Evolutionary conservation across 2,888 invertebrate genomes (phyloP).

Genomic region (Ophion obscuratus): DNA sequence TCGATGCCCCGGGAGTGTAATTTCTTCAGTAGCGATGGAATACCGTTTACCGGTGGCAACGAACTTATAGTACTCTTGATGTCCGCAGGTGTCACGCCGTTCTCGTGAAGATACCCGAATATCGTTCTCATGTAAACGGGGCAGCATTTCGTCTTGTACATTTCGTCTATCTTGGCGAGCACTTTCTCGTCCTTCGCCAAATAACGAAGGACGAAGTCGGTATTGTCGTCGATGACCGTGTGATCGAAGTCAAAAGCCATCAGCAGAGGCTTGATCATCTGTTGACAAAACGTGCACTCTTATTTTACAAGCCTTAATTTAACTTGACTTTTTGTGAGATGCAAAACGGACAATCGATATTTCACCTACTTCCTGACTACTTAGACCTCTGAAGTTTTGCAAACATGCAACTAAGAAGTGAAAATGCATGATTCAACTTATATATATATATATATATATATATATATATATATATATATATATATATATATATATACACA

Average conservation of each 20-base stretch:
- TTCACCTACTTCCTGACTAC: no score
- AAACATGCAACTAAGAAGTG: no score
- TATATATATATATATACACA: no score
- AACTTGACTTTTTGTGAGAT: no score
- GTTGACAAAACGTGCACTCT: conserved; percentile 42
- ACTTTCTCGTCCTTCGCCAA: conserved; percentile 86
- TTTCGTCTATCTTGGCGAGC: conserved; percentile 85
- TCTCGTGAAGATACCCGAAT: conserved; percentile 86
- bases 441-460: no score
- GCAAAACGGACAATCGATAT: no score
- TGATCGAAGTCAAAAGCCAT: conserved; percentile 93
- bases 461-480: no score
- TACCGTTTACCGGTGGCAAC: conserved; percentile 87
- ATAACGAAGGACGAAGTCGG: conserved; percentile 88
- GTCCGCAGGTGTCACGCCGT: conserved; percentile 84
- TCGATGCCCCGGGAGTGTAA: conserved; percentile 85
- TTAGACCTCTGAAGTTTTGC: no score
- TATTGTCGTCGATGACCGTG: conserved; percentile 90
- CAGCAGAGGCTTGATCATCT: conserved; percentile 83
- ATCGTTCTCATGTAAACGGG: conserved; percentile 90
- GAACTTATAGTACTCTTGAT: conserved; percentile 85
- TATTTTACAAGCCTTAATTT: no score
- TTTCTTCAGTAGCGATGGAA: conserved; percentile 86
- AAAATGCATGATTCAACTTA: no score
- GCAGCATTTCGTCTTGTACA: conserved; percentile 88